Evolutionary conservation across 1,140 invertebrate species (phyloP).

Genomic region (Holcopasites calliopsidis): DNA sequence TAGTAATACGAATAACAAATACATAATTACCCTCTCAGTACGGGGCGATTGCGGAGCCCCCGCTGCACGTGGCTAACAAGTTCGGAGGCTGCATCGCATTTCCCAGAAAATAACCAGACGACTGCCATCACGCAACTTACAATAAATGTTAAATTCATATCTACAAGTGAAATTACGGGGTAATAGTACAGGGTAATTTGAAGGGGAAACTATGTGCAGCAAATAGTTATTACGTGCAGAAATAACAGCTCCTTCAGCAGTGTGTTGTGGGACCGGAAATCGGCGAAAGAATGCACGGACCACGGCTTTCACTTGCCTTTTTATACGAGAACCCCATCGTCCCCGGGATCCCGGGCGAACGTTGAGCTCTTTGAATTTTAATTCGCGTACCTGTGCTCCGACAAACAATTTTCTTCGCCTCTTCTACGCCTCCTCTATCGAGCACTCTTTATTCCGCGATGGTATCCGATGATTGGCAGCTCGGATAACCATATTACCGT

Average conservation of each 20-base stretch:
- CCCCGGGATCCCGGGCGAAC: slow-evolving; percentile 15
- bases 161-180: too few relatives aligned
- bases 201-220: background rate
- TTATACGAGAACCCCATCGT: slow-evolving; percentile 50
- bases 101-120: slow-evolving; percentile 48
- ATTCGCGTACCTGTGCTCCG: slow-evolving; percentile 46
- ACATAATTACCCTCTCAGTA: slow-evolving; percentile 47
- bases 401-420: slow-evolving; percentile 61
- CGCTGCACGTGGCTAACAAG: slow-evolving; percentile 36
- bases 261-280: slow-evolving; percentile 25
- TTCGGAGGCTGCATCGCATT: slow-evolving; percentile 49
- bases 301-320: slow-evolving; percentile 37
- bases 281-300: slow-evolving; percentile 26
- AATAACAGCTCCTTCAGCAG: slow-evolving; percentile 22
- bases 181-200: too few relatives aligned
- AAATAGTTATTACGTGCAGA: too few relatives aligned
- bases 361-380: slow-evolving; percentile 59
- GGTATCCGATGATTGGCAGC: slow-evolving; percentile 59
- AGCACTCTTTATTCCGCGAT: slow-evolving; percentile 56
- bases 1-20: background rate
- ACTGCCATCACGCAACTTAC: slow-evolving; percentile 41
- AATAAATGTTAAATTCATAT: slow-evolving; percentile 50
- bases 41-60: slow-evolving; percentile 48
- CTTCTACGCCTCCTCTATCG: background rate
- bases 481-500: slow-evolving; percentile 53